Base-by-base conservation (phyloP, 2,113 vertebrate species). In the Lagopus muta region DNA sequence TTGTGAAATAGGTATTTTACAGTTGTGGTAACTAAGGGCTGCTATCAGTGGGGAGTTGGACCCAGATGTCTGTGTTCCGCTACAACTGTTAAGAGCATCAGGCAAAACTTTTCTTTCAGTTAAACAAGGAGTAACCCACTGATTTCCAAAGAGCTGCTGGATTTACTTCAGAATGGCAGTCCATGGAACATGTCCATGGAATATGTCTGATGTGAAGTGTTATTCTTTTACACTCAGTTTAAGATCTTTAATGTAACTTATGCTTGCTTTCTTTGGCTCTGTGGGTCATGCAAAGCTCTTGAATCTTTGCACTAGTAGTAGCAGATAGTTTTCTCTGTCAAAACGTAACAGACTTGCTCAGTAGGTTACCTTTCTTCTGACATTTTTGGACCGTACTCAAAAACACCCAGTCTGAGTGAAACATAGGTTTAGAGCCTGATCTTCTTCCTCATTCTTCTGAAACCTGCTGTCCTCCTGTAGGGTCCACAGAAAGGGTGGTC, bases 51-150 rank as follows among this genome's bases (percentile, higher is more conserved):
- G 52, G 79, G 90, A 67, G 86, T 80, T 84, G 82, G 74, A 65
- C 80, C 76, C 76, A 73, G 89, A 76, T 65, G 88, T 80, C 80
- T 55, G 34, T 28, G 75, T 77, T 80, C 69, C 91, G 50, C 52
- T 52, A 42, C 55, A 73, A 24, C 54, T 19, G 9, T 64, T 83
- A 65, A 86, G 75, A 65, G 54, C 89, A 83, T 43, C 24, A 42
- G 64, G 84, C 34, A 71, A 80, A 91, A 55, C 43, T 60, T 43
- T 48, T 70, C 43, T 73, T 79, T 55, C 28, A 6, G 32, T 73
- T 74, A 80, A 96, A 88, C 27, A 45, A 1, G 7, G 70, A 91
- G 50, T 69, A 80, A 89, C 43, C 25, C 42, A 15, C 48, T 43
- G 79, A 52, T 77, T 89, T 81, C 82, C 17, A 72, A 72, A 32